Base-by-base conservation (phyloP, 2,113 vertebrate species). In the Scartelaos histophorus region DNA sequence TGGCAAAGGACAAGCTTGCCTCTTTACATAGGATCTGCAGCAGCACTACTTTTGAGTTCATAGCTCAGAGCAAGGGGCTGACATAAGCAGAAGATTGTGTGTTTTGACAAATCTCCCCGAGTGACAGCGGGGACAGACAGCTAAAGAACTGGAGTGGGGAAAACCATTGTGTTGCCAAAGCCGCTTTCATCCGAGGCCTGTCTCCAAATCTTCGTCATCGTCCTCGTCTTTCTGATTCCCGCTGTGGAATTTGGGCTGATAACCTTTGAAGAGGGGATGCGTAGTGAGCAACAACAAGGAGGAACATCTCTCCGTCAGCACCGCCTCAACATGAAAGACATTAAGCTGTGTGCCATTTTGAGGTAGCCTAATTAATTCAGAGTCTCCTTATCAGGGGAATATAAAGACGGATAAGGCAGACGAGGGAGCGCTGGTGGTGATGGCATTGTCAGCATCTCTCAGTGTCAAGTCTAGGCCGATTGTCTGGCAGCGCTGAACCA, bases 301-400 rank as follows among this genome's bases (percentile, higher is more conserved):
- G 69, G 76, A 80, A 72, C 83, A 74, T 62, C 74, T 87, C 82
- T 69, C 82, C 83, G 81, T 90, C 85, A 85, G 84, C 78, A 43
- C 47, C 64, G 72, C 66, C 45, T n/a, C 43, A 79, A 76, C 66
- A 71, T 67, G 74, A 89, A 73, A 80, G 76, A 75, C 72, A 58
- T 73, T 83, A 83, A 85, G 86, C 83, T 69, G 64, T 76, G 66
- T 46, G 24, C 38, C 64, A 22, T 81, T 79, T 83, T 66, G 70
- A 69, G 80, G 79, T 62, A 65, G 83, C 66, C 47, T 82, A 91
- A 92, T 91, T 88, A 91, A 91, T 90, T 90, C 89, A 80, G 67
- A 78, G 67, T 71, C 80, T 19, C 76, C 86, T 87, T 76, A 87
- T 89, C 82, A 74, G 64, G 66, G 34, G 66, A 74, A 70, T 80